Evolutionary conservation across 23 tunicate species (phyloP), one percentile per base, ranked within the genome.

Genomic region (Clavelina lepadiformis): DNA sequence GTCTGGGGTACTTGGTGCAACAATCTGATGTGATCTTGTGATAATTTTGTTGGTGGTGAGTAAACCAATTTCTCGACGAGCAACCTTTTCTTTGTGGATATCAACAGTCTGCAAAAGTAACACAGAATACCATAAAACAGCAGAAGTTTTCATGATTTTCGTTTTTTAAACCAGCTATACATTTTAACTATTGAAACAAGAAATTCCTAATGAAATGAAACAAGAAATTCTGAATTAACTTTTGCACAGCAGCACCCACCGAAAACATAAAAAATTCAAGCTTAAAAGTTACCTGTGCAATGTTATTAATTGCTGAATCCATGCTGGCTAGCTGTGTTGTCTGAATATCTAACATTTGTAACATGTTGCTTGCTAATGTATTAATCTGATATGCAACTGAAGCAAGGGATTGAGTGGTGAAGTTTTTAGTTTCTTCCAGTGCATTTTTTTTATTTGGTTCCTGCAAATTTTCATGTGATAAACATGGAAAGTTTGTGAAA

Each of bases 361-460:
- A 67, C 99, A 93, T 93, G 67, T 85, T 87, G 32, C 78, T 85
- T 2, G 99, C 94, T 20, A 93, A 55, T 19, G 94, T 85, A 64
- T 93, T 93, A 15, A 93, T 87, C 46, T 93, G 99, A 58, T 93
- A 93, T 5, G 99, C 99, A 31, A 93, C 99, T 0, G 99, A 93
- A 0, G 99, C 99, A 24, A 93, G 76, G 34, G 94, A 85, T 37
- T 93, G 99, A 15, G 99, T 93, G 33, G 99, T 93, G 55, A 62
- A 93, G 30, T 85, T 71, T 47, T 93, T 93, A 0, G 99, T 93
- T 54, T 93, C 99, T 33, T 93, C 88, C 21, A 93, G 65, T 11
- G 91, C 99, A 23, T 59, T 51, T 75, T 85, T 85, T 46, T 93
- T 93, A 65, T 93, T 71, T 19, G 93, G 79, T 30, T 94, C 83